Conservation (phyloP, 2,113 vertebrate species). For the Sander lucioperca region DNA sequence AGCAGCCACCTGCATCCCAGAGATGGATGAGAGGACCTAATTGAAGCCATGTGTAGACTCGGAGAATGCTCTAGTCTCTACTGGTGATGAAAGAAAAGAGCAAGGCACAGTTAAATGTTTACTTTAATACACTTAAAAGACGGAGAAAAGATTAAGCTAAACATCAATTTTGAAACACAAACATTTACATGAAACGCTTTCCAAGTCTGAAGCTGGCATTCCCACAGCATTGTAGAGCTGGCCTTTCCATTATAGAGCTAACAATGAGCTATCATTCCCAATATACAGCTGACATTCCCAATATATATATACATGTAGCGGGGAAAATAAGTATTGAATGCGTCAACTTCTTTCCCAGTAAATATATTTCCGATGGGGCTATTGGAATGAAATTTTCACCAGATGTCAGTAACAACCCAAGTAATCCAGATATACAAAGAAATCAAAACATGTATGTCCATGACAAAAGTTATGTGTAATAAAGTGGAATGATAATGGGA, state of each 20-base stretch:
- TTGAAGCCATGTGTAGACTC: constrained; percentile 67
- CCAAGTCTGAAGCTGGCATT: constrained; percentile 8
- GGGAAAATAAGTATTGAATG: too few species aligned
- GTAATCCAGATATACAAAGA: too few species aligned
- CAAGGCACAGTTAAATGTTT: constrained; percentile 51
- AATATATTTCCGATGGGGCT: too few species aligned
- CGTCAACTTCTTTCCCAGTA: too few species aligned
- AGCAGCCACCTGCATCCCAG: constrained; percentile 74
- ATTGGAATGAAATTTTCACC: too few species aligned
- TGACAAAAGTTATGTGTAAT: too few species aligned
- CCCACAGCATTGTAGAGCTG: constrained; percentile 14
- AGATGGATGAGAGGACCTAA: constrained; percentile 72
- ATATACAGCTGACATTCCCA: background rate
- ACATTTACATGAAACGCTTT: constrained; percentile 51
- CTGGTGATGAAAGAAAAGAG: constrained; percentile 55
- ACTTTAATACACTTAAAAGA: constrained; percentile 60
- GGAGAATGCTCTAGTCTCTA: constrained; percentile 67
- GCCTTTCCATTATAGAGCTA: background rate
- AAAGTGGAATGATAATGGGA: too few species aligned
- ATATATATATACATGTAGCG: too few species aligned
- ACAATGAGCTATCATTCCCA: background rate
- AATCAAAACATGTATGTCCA: too few species aligned
- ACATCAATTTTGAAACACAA: constrained; percentile 49
- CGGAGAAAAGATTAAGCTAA: constrained; percentile 42
- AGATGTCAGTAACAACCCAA: too few species aligned